phyloP scores from a whole-genome alignment of 64 coral and sea anemone species.

The Trachythela sp. region DNA sequence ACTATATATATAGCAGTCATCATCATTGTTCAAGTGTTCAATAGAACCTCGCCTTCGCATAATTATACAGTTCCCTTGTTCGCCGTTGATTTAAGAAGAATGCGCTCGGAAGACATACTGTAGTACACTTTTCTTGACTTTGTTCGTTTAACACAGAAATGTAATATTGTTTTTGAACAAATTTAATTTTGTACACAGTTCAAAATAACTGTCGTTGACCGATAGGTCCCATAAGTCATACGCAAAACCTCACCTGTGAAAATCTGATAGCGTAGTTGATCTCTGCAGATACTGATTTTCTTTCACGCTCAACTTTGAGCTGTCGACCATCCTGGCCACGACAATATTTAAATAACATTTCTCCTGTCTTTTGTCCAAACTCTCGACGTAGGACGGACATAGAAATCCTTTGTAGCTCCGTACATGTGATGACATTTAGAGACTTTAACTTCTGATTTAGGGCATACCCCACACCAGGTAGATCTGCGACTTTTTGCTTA shows the following conservation, averaged over 20 bases:
- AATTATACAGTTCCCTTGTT: no score
- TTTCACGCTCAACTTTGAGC: conserved; percentile 61
- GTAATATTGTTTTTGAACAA: no score
- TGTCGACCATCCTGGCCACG: conserved; percentile 77
- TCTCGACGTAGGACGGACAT: conserved; percentile 60
- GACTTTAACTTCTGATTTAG: conserved; percentile 60
- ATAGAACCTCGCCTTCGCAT: no score
- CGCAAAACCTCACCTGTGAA: conserved; percentile 40
- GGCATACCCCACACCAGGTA: conserved; percentile 81
- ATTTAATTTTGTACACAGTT: no score
- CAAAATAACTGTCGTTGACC: no score
- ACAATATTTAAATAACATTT: conserved; percentile 54
- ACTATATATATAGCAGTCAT: no score
- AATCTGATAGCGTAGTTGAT: conserved; percentile 98
- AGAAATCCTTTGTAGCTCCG: conserved; percentile 65
- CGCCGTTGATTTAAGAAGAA: no score
- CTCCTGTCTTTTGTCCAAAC: conserved; percentile 84
- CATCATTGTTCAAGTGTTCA: no score
- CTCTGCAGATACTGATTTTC: conserved; percentile 92
- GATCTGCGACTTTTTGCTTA: conserved; percentile 71
- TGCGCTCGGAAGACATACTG: no score
- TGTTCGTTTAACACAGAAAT: no score
- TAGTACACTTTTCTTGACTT: no score
- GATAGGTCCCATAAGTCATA: background rate
- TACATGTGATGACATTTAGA: conserved; percentile 59